Percentiles rank a stretch among this genome's conserved stretches.
Evolutionary conservation across 2,797 vertebrate species (phyloP).

Genomic region (Sparus aurata): DNA sequence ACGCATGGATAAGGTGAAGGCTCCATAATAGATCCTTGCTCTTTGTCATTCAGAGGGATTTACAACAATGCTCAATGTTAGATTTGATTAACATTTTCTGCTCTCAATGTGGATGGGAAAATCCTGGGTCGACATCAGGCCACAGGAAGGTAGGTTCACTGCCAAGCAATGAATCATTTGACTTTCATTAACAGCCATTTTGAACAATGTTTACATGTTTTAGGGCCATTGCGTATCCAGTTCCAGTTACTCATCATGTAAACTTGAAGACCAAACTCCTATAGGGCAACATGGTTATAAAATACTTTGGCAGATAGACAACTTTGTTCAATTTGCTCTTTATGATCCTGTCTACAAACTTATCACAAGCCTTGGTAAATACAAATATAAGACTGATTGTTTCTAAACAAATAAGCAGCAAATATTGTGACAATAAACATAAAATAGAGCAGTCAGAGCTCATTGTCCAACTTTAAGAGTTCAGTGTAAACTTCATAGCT

Average conservation of each 20-base stretch:
- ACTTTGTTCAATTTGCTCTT: conserved; percentile 15
- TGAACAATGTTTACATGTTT: conserved; percentile 18
- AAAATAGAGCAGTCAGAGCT: conserved; percentile 12
- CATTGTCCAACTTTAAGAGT: conserved; percentile 30
- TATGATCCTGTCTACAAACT: conserved; percentile 27
- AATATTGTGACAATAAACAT: conserved; percentile 34
- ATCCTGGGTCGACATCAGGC: not conserved
- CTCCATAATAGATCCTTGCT: not conserved
- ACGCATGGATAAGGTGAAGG: not conserved
- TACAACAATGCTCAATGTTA: not conserved
- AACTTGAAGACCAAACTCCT: conserved; percentile 50
- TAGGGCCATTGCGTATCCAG: conserved; percentile 37
- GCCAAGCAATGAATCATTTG: not conserved
- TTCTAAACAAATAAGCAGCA: conserved; percentile 46
- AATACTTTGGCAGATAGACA: conserved; percentile 50
- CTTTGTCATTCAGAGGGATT: not conserved
- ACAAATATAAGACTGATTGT: conserved; percentile 42
- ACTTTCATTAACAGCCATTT: conserved; percentile 13
- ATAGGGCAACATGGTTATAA: conserved; percentile 64
- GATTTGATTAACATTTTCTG: not conserved
- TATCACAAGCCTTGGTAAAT: conserved; percentile 68
- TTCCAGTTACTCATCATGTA: conserved; percentile 57
- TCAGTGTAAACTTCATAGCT: conserved; percentile 41
- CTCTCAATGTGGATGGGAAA: not conserved
- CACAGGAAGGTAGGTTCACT: conserved; percentile 4